Base-by-base conservation (phyloP, 2,888 invertebrate species). In the Euzophera pinguis region DNA sequence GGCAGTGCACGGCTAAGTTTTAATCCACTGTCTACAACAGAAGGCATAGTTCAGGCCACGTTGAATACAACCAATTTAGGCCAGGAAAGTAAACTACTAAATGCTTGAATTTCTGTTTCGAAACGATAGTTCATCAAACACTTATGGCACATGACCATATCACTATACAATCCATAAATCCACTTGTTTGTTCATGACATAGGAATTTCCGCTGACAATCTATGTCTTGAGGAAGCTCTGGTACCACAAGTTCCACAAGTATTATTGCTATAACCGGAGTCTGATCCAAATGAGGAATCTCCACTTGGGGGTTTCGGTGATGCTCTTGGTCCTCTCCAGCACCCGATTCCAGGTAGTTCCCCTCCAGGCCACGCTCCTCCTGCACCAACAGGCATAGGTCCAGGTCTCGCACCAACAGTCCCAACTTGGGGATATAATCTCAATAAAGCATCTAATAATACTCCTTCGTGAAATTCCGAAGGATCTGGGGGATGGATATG, bases 241-340 rank as follows among this genome's bases (percentile, higher is more conserved):
- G 93, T 92, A 9, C 94, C 94, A 58, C 93, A 93, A 0, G 94
- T 95, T 1, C 94, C 94, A 58, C 93, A 93, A 3, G 94, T 95
- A 69, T 94, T 94, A 80, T 96, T 95, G 78, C 96, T 96, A 81
- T 96, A 96, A 8, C 96, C 96, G 43, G 96, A 96, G 81, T 96
- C 96, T 7, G 96, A 96, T 29, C 96, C 96, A 62, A 96, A 94
- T 3, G 95, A 95, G 4, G 95, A 95, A 69, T 95, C 94, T 61
- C 93, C 93, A 58, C 93, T 93, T 51, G 93, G 93, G 38, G 93
- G 92, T 67, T 93, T 93, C 1, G 92, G 92, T 35, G 91, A 88
- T 1, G 84, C 86, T 59, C 83, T 76, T 16, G 82, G 91, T 62
- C 81, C 92, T 73, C 91, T 91, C 88, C 92, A 91, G 72, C 90